These are phyloP conservation scores for Dendroctonus valens DNA, from an alignment of 1,140 invertebrate genomes.

Conservation along the genomic window DNA sequence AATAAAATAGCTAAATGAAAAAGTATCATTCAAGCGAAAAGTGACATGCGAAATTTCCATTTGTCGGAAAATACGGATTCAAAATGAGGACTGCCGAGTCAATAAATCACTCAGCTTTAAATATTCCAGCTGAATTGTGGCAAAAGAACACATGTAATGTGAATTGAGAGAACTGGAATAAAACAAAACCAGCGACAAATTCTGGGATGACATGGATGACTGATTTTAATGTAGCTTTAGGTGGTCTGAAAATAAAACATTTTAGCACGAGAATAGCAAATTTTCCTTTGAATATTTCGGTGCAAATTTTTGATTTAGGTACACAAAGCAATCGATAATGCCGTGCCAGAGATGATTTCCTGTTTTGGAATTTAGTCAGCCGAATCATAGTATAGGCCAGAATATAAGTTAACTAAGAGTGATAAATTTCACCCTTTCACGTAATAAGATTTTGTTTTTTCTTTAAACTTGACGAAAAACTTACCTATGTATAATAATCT, in stretches of 20 bases:
- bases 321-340: too few species aligned
- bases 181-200: slow-evolving; percentile 10
- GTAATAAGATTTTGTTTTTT: too few species aligned
- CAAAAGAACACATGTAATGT: slow-evolving; percentile 8
- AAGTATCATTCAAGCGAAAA: slow-evolving; percentile 5
- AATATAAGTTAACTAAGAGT: too few species aligned
- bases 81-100: background rate
- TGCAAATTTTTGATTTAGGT: too few species aligned
- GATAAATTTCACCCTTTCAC: too few species aligned
- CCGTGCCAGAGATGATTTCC: too few species aligned
- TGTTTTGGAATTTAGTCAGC: too few species aligned
- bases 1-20: background rate
- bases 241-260: slow-evolving; percentile 1
- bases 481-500: too few species aligned
- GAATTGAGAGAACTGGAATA: slow-evolving; percentile 9
- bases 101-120: slow-evolving; percentile 10
- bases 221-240: slow-evolving; percentile 5
- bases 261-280: background rate
- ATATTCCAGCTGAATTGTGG: slow-evolving; percentile 9
- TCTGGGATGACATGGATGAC: slow-evolving; percentile 4
- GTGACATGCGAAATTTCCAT: background rate
- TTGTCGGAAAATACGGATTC: background rate
- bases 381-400: too few species aligned
- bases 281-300: slow-evolving; percentile 2
- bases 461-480: too few species aligned